phyloP scores from a whole-genome alignment of 2,888 invertebrate genomes.

The Ormyrus nitidulus region DNA sequence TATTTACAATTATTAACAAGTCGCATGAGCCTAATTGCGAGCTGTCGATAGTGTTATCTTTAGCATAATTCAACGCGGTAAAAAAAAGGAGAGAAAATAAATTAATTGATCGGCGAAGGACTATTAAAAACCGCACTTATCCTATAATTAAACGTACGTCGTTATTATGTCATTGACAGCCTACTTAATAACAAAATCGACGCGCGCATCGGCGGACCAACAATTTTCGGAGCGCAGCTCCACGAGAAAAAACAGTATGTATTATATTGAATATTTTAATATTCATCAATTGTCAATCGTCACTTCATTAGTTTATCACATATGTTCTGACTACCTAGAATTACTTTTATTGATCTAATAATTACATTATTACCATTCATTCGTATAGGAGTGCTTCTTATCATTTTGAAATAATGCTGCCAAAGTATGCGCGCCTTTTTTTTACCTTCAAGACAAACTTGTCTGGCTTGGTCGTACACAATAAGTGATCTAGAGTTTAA shows the following conservation, averaged over 20 bases:
- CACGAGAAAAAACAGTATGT: constrained; percentile 68
- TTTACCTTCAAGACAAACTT: constrained; percentile 19
- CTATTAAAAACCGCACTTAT: no score
- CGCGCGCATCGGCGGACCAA: constrained; percentile 42
- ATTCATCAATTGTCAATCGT: constrained; percentile 55
- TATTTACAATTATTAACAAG: constrained; percentile 55
- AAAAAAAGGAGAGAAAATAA: neutral
- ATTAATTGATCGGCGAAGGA: no score
- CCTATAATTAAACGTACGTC: no score
- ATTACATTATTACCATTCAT: constrained; percentile 49
- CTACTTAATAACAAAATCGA: constrained; percentile 39
- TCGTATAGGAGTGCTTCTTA: constrained; percentile 43
- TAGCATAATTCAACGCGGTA: neutral
- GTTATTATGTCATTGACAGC: neutral
- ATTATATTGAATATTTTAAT: constrained; percentile 44
- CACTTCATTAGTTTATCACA: constrained; percentile 67
- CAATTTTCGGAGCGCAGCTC: constrained; percentile 70
- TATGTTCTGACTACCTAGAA: constrained; percentile 62
- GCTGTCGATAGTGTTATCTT: constrained; percentile 38
- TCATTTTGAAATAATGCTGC: constrained; percentile 31
- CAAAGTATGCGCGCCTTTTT: constrained; percentile 5
- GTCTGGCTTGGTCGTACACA: constrained; percentile 40
- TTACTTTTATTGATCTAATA: constrained; percentile 49
- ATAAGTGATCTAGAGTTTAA: constrained; percentile 46
- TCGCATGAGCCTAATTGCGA: constrained; percentile 23